Base-by-base conservation (phyloP, 2,113 vertebrate species). In the Heterocephalus glaber region DNA sequence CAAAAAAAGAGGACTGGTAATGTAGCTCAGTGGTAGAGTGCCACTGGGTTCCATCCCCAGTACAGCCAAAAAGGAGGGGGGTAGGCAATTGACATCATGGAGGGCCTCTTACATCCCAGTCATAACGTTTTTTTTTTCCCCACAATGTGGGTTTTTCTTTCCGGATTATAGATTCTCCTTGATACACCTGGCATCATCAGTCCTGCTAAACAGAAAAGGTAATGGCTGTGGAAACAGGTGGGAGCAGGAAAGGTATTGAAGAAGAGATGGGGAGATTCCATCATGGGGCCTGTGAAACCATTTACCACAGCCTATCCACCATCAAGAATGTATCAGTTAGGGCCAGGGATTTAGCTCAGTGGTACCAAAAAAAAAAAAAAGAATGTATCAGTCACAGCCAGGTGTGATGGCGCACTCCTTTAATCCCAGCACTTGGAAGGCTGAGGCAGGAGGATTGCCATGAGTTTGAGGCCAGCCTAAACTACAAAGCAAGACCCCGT, bases 141-240 rank as follows among this genome's bases (percentile, higher is more conserved):
- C 56, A 28, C 24, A 47, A 41, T 49, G 12, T 74, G 66, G 47
- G 14, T 72, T 30, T 86, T 80, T 92, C 85, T 96, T 97, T 98
- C 8, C 8, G 96, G 56, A 97, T 94, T 80, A 52, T 96, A 99
- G 99, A 97, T 99, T 98, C 98, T 99, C 38, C 98, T 99, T 97
- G 99, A 99, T 96, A 99, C 99, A 2, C 99, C 99, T 89, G 99
- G 99, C 56, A 98, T 99, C 96, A 99, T 98, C 33, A 99, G 97
- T 47, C 96, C 85, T 14, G 49, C 95, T 22, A 99, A 99, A 98
- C 99, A 98, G 97, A 99, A 99, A 98, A 99, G 99, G 99, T 99
- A 98, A 82, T 88, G 66, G 10, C n/a, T 58, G 4, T 88, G 93
- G 70, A 76, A 91, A 92, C 22, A n/a, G 38, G 17, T 76, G 20